Percentiles rank a stretch among this genome's conserved stretches.
phyloP scores from a whole-genome alignment of 2,797 vertebrate species.

The Pantherophis alleghaniensis region DNA sequence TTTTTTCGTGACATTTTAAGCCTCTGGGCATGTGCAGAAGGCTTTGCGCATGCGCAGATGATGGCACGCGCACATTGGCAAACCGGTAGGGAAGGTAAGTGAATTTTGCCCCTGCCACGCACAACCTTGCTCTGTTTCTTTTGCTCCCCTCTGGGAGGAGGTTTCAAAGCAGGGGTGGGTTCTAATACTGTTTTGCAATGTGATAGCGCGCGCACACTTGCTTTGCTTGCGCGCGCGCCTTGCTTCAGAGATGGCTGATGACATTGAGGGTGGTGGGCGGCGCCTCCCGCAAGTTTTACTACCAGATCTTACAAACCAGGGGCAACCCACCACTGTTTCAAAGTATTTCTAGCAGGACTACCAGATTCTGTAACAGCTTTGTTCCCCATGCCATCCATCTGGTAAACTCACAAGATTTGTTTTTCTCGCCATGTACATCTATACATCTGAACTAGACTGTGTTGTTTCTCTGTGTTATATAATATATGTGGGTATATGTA shows the following conservation, averaged over 20 bases:
- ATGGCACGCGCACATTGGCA: too few relatives aligned
- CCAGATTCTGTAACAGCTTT: neutral
- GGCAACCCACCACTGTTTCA: neutral
- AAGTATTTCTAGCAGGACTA: neutral
- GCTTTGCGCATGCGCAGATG: too few relatives aligned
- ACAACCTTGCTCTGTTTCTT: neutral
- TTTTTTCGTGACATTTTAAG: too few relatives aligned
- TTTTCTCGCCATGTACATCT: neutral
- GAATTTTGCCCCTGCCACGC: too few relatives aligned
- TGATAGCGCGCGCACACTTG: accelerated
- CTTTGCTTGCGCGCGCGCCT: too few relatives aligned
- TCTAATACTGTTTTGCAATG: too few relatives aligned
- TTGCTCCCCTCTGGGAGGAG: neutral
- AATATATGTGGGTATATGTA: neutral
- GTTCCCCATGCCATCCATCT: neutral
- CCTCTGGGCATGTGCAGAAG: too few relatives aligned
- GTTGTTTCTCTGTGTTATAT: neutral
- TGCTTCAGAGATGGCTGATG: too few relatives aligned
- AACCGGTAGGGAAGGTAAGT: too few relatives aligned
- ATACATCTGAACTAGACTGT: neutral
- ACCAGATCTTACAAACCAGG: too few relatives aligned
- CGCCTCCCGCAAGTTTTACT: too few relatives aligned
- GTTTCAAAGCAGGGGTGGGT: neutral
- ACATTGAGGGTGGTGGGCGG: too few relatives aligned
- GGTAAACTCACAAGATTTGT: neutral